Conservation (phyloP, 2,888 invertebrate genomes). For the Temnothorax rugatulus region DNA sequence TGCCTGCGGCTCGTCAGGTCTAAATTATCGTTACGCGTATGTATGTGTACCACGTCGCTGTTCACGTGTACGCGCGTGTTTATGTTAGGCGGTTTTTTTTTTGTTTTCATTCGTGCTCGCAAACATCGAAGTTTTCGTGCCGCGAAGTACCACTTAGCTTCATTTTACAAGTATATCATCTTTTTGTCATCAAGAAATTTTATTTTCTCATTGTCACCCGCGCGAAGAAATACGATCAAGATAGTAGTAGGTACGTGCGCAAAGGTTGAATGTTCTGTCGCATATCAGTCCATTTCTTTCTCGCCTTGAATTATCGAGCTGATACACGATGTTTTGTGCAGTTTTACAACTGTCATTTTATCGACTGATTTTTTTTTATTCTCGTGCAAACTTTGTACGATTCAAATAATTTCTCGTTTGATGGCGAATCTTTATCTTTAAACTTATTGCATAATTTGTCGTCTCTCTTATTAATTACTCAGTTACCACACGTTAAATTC, state of each 20-base stretch:
- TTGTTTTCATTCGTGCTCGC: neutral
- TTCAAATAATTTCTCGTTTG: neutral
- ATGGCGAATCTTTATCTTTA: neutral
- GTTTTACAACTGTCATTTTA: neutral
- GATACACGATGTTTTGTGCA: neutral
- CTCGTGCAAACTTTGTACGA: neutral
- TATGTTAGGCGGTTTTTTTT: neutral
- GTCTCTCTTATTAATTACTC: neutral
- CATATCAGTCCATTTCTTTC: neutral
- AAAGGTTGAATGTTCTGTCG: neutral
- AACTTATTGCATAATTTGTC: neutral
- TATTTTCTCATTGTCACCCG: neutral
- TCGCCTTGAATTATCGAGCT: neutral
- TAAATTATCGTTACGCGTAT: constrained; percentile 42
- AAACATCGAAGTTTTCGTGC: constrained; percentile 10
- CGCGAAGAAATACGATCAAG: constrained; percentile 1
- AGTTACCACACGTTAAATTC: neutral
- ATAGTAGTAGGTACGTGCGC: neutral
- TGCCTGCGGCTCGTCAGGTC: constrained; percentile 42
- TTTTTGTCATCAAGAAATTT: constrained; percentile 12
- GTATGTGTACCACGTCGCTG: neutral
- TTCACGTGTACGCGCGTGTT: neutral
- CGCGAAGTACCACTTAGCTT: constrained; percentile 11
- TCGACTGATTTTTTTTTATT: neutral
- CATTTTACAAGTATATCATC: neutral